Conservation (phyloP, 2,797 vertebrate genomes). For the Gallirallus australis region DNA sequence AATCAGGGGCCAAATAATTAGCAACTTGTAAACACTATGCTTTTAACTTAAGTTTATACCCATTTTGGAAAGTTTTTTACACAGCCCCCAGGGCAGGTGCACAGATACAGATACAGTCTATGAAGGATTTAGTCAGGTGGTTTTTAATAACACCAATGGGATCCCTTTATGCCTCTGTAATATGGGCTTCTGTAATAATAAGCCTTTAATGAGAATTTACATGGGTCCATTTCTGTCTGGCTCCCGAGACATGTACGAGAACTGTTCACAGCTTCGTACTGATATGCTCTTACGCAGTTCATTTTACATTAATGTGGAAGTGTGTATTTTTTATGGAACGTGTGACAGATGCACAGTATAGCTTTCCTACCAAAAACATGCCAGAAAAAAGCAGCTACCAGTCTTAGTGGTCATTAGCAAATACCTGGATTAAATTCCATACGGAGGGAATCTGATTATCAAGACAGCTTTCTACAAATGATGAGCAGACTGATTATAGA, state of each 20-base stretch:
- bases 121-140: background rate
- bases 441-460: conserved; percentile 8
- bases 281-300: background rate
- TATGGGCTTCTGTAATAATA: background rate
- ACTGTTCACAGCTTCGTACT: background rate
- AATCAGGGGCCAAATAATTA: background rate
- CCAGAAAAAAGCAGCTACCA: background rate
- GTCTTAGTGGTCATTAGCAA: conserved; percentile 21
- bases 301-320: background rate
- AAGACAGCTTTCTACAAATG: conserved; percentile 11
- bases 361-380: background rate
- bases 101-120: background rate
- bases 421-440: conserved; percentile 44
- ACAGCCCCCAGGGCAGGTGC: background rate
- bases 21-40: background rate
- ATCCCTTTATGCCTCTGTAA: background rate
- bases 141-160: background rate
- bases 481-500: conserved; percentile 43
- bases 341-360: background rate
- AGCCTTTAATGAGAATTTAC: conserved; percentile 7
- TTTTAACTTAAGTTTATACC: background rate
- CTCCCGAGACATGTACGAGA: background rate
- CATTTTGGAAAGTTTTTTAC: background rate
- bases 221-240: background rate
- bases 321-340: background rate